Base-by-base conservation (phyloP, 2,113 vertebrate species). In the Neoarius graeffei region DNA sequence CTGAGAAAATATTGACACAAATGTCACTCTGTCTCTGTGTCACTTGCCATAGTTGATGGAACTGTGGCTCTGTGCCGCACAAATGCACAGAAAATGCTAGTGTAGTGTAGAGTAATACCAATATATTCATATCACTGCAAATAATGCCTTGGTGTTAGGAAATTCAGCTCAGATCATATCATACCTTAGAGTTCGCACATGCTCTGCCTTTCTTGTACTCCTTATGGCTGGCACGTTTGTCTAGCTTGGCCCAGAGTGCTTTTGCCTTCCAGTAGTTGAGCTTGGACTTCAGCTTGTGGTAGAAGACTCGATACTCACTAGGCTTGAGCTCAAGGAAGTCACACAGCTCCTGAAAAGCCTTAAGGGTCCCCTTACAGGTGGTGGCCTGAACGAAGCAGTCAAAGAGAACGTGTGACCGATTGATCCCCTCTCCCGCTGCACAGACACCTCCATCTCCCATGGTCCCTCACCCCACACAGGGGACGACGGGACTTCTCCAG, bases 201-300 rank as follows among this genome's bases (percentile, higher is more conserved):
- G 95, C 98, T 67, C 97, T 96, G 82, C 98, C 97, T 94, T 99
- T 99, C 92, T 98, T 99, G 92, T 98, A 99, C 92, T 99, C 98
- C 91, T 99, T 99, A 69, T 98, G 98, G 92, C 95, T 93, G 62
- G 97, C 97, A 89, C 98, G 94, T 91, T 99, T 99, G 93, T 99
- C 98, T 91, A 99, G 91, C 91, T 99, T 99, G 71, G 96, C 96
- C 98, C 98, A 99, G 67, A 99, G 96, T 8, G 98, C 98, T 94
- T 99, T 99, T 91, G 98, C 98, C 94, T 97, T 99, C 98, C 98
- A 99, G 93, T 99, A 99, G 96, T 98, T 99, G 85, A 99, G 97
- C 91, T 97, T 98, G 92, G 98, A 98, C 94, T 99, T 99, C 90
- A 99, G 97, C 91, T 98, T 99, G 93, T 98, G 97, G 90, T 99